These are phyloP conservation scores for Psilopsiagon aurifrons DNA, from an alignment of 2,113 vertebrate species.

Conservation along the genomic window DNA sequence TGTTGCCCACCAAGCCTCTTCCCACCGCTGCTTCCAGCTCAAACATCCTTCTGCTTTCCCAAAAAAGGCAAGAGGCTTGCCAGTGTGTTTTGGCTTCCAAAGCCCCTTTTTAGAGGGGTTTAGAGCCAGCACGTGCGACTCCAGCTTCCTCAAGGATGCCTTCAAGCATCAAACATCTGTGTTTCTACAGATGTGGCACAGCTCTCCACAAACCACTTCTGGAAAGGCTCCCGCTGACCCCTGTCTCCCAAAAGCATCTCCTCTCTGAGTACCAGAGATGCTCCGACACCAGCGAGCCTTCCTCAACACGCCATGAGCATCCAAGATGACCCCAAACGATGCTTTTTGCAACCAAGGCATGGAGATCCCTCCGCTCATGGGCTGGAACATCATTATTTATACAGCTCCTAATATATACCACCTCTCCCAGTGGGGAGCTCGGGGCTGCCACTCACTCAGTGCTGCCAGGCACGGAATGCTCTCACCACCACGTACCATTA, in stretches of 20 bases:
- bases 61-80: background rate
- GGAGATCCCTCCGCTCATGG: background rate
- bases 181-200: background rate
- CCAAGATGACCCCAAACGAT: background rate
- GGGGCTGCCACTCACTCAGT: no score
- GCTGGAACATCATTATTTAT: background rate
- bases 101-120: background rate
- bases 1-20: background rate
- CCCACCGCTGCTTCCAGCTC: background rate
- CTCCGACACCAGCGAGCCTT: background rate
- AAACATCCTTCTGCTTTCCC: background rate
- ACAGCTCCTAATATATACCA: background rate
- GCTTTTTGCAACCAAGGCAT: background rate
- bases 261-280: background rate
- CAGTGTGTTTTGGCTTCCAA: background rate
- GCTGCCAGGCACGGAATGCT: background rate
- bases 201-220: background rate
- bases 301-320: background rate
- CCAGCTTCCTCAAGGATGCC: background rate
- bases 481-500: accelerated
- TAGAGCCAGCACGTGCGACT: background rate
- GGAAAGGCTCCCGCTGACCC: background rate
- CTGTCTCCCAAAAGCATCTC: background rate
- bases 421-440: background rate
- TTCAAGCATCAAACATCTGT: background rate